phyloP scores from a whole-genome alignment of 1,140 invertebrate species.

The Spodoptera litura region DNA sequence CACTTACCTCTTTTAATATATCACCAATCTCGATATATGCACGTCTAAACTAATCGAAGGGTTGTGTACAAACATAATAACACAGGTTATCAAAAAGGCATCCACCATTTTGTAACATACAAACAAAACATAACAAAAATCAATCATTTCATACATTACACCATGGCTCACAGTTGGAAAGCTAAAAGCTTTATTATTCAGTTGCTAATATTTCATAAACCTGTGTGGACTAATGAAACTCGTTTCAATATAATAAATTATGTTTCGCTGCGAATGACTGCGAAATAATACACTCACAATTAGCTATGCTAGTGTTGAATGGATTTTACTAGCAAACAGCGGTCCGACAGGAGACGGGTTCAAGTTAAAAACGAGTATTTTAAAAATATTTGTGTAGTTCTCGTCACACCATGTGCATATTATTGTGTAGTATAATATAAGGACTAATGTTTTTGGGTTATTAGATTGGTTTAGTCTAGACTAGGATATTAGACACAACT shows the following conservation, averaged over 20 bases:
- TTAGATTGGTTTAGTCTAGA: too few relatives aligned
- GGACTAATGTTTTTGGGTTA: too few relatives aligned
- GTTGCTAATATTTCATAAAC: slow-evolving; percentile 49
- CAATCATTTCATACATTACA: slow-evolving; percentile 34
- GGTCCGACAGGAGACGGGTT: neutral
- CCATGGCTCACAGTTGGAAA: slow-evolving; percentile 18
- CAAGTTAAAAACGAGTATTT: slow-evolving; percentile 12
- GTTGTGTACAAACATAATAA: too few relatives aligned
- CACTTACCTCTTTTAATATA: too few relatives aligned
- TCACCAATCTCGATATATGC: too few relatives aligned
- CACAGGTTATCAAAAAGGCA: too few relatives aligned
- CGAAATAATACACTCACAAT: slow-evolving; percentile 49
- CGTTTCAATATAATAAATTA: slow-evolving; percentile 57
- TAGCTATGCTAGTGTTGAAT: slow-evolving; percentile 24
- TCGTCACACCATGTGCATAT: neutral
- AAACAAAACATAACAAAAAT: slow-evolving; percentile 9
- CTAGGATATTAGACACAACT: too few relatives aligned
- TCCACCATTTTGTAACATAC: neutral
- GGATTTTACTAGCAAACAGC: slow-evolving; percentile 6
- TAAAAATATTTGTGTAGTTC: neutral
- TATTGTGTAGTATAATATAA: neutral
- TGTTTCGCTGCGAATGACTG: slow-evolving; percentile 38
- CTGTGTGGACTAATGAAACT: slow-evolving; percentile 52
- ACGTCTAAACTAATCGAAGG: too few relatives aligned
- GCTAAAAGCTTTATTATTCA: slow-evolving; percentile 52